phyloP scores from a whole-genome alignment of 2,113 vertebrate genomes.

The Leptodactylus fuscus region DNA sequence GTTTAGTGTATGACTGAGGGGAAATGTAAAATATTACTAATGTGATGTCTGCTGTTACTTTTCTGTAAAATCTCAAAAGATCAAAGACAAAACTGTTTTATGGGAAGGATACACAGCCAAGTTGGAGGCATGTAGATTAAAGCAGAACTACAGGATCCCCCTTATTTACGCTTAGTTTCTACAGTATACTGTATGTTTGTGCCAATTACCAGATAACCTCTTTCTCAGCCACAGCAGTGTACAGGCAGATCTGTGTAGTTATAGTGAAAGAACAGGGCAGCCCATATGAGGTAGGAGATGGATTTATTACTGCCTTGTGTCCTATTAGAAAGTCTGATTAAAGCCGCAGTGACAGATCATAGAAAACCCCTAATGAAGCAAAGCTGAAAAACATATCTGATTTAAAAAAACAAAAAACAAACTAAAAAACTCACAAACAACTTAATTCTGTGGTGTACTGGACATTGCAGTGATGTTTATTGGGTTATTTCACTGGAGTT shows the following conservation, averaged over 20 bases:
- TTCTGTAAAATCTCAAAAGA: conserved; percentile 19
- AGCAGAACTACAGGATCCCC: not conserved
- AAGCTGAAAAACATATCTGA: no score
- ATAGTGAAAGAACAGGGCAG: not conserved
- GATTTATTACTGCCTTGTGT: not conserved
- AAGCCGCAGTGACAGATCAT: no score
- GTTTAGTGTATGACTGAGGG: conserved; percentile 5
- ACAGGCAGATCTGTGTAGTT: not conserved
- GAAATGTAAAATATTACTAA: not conserved
- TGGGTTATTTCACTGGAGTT: no score
- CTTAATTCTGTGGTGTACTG: no score
- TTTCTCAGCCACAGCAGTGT: not conserved
- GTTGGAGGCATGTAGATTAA: not conserved
- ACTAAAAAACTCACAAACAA: no score
- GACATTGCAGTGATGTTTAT: no score
- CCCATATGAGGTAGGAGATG: not conserved
- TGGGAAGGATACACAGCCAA: not conserved
- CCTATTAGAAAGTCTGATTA: no score
- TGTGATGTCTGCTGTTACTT: not conserved
- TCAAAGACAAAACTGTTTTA: not conserved
- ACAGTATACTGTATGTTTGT: not conserved
- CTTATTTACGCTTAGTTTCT: not conserved
- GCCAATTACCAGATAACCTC: not conserved
- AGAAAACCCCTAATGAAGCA: no score
- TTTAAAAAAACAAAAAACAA: no score